These are phyloP conservation scores for Molossus alvarezi DNA, from an alignment of 2,797 vertebrate genomes.

Conservation along the genomic window DNA sequence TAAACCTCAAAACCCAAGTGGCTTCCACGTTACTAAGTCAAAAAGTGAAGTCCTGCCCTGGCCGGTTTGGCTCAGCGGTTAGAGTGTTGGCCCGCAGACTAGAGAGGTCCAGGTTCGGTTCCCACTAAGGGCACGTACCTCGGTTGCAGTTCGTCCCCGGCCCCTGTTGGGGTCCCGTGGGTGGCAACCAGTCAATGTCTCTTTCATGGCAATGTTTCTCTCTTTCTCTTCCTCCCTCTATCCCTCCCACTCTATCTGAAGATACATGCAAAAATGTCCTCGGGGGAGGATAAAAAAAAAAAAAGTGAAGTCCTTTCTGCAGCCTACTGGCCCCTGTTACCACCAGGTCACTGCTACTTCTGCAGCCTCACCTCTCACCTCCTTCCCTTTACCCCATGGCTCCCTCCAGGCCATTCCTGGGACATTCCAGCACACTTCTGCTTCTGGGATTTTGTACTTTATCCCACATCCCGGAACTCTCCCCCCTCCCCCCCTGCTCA, in stretches of 20 bases:
- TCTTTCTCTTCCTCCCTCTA: no score
- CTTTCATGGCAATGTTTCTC: no score
- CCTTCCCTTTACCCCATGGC: not conserved
- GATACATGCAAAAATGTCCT: no score
- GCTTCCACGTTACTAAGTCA: not conserved
- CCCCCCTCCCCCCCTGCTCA: accelerated
- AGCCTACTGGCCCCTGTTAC: not conserved
- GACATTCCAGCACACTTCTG: not conserved
- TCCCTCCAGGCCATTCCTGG: not conserved
- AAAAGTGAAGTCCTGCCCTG: not conserved
- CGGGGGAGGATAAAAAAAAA: no score
- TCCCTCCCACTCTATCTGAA: no score
- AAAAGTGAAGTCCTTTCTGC: not conserved
- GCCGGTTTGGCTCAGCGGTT: no score
- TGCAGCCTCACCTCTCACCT: not conserved
- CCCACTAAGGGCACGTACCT: no score
- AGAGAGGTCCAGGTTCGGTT: no score
- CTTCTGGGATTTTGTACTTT: not conserved
- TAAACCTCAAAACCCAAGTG: not conserved
- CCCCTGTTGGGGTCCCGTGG: no score
- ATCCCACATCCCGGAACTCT: not conserved
- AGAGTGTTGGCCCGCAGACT: no score
- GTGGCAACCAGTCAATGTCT: no score
- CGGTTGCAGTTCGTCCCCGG: no score
- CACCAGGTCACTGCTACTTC: not conserved